phyloP scores from a whole-genome alignment of 2,888 invertebrate species.

The Dasysyrphus tricinctus region DNA sequence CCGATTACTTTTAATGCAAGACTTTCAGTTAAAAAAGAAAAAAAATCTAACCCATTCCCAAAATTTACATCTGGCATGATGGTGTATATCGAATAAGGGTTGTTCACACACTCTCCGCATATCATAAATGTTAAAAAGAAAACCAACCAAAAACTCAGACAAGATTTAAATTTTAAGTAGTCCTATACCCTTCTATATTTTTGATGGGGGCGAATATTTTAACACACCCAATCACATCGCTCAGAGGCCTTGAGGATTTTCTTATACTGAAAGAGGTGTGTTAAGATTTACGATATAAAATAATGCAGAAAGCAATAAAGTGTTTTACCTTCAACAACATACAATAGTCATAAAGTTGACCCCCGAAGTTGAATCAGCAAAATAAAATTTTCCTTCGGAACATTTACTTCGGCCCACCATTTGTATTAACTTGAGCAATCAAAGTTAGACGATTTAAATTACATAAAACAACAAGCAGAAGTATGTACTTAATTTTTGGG shows the following conservation, averaged over 20 bases:
- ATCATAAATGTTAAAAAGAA: constrained; percentile 23
- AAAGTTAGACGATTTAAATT: constrained; percentile 22
- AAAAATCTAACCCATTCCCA: constrained; percentile 3
- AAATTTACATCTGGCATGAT: neutral
- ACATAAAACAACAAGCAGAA: constrained; percentile 10
- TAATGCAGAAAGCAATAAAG: constrained; percentile 24
- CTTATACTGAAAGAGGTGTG: neutral
- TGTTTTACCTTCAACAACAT: constrained; percentile 29
- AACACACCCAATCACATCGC: neutral
- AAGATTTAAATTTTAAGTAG: constrained; percentile 44
- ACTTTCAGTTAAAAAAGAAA: constrained; percentile 6
- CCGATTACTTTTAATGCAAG: constrained; percentile 35
- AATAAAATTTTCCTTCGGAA: neutral
- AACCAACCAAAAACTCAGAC: constrained; percentile 28
- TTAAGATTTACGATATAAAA: constrained; percentile 22
- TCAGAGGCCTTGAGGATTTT: neutral
- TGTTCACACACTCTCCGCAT: constrained; percentile 15
- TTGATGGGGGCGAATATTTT: constrained; percentile 6
- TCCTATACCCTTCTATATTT: neutral
- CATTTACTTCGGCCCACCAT: neutral
- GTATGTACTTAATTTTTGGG: constrained; percentile 2
- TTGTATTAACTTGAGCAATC: constrained; percentile 12
- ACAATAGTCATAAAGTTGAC: constrained; percentile 33
- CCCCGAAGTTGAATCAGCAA: constrained; percentile 15
- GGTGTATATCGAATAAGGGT: constrained; percentile 2